Conservation (phyloP, 2,888 invertebrate genomes). For the Drosophila ochracea region DNA sequence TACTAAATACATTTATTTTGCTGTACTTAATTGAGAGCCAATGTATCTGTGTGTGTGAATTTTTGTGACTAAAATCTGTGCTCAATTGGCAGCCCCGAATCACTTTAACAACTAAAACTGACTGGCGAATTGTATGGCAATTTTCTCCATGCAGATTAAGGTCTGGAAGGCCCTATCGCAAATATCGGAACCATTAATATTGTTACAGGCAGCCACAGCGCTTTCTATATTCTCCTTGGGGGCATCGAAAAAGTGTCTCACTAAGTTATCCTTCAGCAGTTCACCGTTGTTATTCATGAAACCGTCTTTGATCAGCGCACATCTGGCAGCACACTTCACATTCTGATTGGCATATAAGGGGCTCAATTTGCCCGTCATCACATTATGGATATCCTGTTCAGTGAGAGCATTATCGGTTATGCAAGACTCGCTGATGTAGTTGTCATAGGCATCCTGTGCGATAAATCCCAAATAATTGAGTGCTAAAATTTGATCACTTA, state of each 20-base stretch:
- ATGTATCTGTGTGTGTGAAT: not conserved
- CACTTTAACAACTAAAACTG: not conserved
- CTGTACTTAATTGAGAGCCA: not conserved
- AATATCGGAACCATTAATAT: constrained; percentile 44
- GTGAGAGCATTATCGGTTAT: constrained; percentile 51
- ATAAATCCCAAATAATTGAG: not conserved
- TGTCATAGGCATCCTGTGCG: constrained; percentile 11
- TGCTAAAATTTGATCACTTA: not conserved
- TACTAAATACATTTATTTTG: constrained; percentile 15
- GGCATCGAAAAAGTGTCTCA: constrained; percentile 6
- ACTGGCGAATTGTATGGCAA: not conserved
- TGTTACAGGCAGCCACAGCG: constrained; percentile 39
- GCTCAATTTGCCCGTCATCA: constrained; percentile 47
- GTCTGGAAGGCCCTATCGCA: constrained; percentile 59
- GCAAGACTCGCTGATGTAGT: constrained; percentile 19
- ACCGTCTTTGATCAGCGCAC: constrained; percentile 46
- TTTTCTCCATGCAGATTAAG: constrained; percentile 37
- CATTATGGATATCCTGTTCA: constrained; percentile 36
- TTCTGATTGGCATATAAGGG: constrained; percentile 46
- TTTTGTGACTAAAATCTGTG: not conserved
- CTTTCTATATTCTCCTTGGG: not conserved
- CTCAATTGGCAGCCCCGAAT: not conserved
- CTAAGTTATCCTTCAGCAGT: constrained; percentile 31
- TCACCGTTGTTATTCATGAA: constrained; percentile 50
- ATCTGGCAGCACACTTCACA: constrained; percentile 58